Evolutionary conservation across 1,140 invertebrate genomes (phyloP), one percentile per base, ranked within the genome.

Genomic region (Melipona quadrifasciata): DNA sequence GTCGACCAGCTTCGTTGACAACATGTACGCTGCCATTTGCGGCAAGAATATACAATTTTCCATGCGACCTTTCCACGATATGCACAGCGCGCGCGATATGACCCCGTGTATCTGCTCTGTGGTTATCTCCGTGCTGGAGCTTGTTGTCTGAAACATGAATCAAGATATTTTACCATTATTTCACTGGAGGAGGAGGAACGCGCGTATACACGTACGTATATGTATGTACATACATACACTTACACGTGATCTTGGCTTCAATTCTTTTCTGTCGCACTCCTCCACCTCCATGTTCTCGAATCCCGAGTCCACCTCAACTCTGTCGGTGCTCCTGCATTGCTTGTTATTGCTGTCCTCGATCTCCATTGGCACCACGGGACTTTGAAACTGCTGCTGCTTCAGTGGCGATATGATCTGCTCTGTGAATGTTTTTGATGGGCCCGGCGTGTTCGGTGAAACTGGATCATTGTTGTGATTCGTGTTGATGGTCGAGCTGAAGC

Each of bases 251-350:
- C 93, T 92, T 53, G 93, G 90, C 73, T 91, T 80, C 61, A 88
- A 86, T 78, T 95, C 94, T 93, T 95, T 95, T 74, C 93, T 91
- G 82, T 95, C 93, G 8, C 91, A 92, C 80, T 95, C 95, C 39
- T 96, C 96, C 10, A 97, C 96, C 93, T 97, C 97, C 96, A 97
- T 97, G 91, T 96, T 97, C 92, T 97, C 97, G 91, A 97, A 96
- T 19, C 96, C 96, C 67, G 96, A 97, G 94, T 97, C 97, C 64
- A 97, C 96, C 93, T 97, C 96, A 58, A 96, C 95, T 47, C 39
- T 47, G 79, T 94, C 94, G 53, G 91, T 93, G 75, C 90, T 95
- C 85, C 94, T 95, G 79, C 92, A 92, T 84, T 96, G 95, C 87
- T 95, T 95, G 55, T 94, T 91, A 84, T 93, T 94, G 57, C 87